Conservation (phyloP, 2,888 invertebrate species). For the Drosophila formosana region DNA sequence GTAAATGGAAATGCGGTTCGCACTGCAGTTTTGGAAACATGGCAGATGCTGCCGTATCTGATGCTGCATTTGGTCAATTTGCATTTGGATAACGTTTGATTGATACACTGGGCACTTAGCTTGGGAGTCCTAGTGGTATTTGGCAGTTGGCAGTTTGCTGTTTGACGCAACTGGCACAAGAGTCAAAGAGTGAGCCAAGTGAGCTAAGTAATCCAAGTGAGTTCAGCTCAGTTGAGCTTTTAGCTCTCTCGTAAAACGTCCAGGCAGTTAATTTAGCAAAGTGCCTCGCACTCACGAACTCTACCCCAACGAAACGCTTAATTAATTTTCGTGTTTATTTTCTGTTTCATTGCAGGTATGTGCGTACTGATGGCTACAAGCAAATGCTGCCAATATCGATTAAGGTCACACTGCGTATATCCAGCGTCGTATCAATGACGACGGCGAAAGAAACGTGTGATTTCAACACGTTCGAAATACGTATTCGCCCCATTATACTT, state of each 20-base stretch:
- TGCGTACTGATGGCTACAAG: slow-evolving; percentile 25
- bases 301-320: slow-evolving; percentile 27
- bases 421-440: slow-evolving; percentile 19
- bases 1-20: slow-evolving; percentile 75
- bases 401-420: slow-evolving; percentile 66
- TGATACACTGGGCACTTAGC: slow-evolving; percentile 55
- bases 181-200: slow-evolving; percentile 33
- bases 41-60: slow-evolving; percentile 41
- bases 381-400: slow-evolving; percentile 63
- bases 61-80: slow-evolving; percentile 67
- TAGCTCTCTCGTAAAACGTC: slow-evolving; percentile 21
- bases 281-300: slow-evolving; percentile 49
- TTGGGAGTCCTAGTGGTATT: slow-evolving; percentile 21
- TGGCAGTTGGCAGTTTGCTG: slow-evolving; percentile 21
- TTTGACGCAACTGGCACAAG: slow-evolving; percentile 47
- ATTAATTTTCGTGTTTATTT: slow-evolving; percentile 58
- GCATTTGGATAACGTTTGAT: slow-evolving; percentile 76
- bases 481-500: not conserved
- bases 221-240: slow-evolving; percentile 21
- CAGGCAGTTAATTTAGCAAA: slow-evolving; percentile 67
- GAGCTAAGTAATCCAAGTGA: slow-evolving; percentile 20
- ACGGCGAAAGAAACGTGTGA: slow-evolving; percentile 4
- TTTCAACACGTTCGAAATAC: not conserved
- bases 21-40: slow-evolving; percentile 42
- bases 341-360: slow-evolving; percentile 76